phyloP scores from a whole-genome alignment of 2,888 invertebrate species.

The Polymixis flavicincta region DNA sequence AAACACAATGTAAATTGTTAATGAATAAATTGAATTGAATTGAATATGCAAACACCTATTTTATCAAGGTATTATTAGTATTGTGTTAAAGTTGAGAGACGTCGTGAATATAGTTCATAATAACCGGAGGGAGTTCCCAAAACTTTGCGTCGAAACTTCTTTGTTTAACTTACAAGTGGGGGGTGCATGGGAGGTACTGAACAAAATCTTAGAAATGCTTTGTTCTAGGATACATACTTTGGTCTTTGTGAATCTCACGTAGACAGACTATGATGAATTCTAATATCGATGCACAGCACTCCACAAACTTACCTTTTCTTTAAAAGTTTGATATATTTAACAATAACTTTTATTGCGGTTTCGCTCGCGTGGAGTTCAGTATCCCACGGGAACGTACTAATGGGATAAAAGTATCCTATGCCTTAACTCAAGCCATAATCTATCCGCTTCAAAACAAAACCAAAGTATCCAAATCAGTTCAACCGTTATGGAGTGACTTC shows the following conservation, averaged over 20 bases:
- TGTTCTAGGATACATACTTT: constrained; percentile 71
- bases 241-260: constrained; percentile 61
- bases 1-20: no score
- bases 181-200: constrained; percentile 35
- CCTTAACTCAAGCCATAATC: no score
- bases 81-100: constrained; percentile 61
- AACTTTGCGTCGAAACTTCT: constrained; percentile 69
- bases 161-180: constrained; percentile 65
- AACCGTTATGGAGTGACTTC: no score
- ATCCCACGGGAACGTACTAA: no score
- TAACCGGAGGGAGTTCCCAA: constrained; percentile 38
- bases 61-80: constrained; percentile 59
- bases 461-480: no score
- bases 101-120: constrained; percentile 65
- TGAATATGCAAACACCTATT: constrained; percentile 31
- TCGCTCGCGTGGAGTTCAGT: no score
- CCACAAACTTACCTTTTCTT: constrained; percentile 56
- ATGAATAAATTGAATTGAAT: no score
- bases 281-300: constrained; percentile 63
- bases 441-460: no score
- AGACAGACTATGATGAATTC: constrained; percentile 65
- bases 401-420: no score
- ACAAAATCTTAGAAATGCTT: constrained; percentile 69
- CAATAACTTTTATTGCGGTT: no score
- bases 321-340: not conserved